Evolutionary conservation across 1,140 invertebrate species (phyloP).

Genomic region (Stegodyphus mimosarum): DNA sequence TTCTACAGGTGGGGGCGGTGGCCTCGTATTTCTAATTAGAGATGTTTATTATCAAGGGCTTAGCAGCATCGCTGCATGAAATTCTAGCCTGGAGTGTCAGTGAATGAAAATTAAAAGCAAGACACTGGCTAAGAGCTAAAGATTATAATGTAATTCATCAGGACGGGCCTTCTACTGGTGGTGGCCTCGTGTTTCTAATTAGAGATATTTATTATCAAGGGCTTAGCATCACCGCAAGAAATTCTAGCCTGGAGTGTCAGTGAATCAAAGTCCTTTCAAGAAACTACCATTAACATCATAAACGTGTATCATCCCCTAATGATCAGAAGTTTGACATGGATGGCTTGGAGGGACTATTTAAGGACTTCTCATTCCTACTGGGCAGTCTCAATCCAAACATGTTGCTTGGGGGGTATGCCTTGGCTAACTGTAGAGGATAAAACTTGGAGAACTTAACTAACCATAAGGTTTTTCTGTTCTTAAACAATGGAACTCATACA

Average conservation of each 20-base stretch:
- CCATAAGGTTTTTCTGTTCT: constrained; percentile 11
- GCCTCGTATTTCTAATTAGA: constrained; percentile 10
- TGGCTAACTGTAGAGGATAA: not conserved
- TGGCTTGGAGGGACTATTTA: not conserved
- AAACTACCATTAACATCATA: constrained; percentile 17
- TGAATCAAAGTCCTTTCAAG: constrained; percentile 6
- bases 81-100: not conserved
- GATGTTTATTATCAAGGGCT: constrained; percentile 11
- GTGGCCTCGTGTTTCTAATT: constrained; percentile 5
- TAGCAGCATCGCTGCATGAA: not conserved
- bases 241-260: not conserved
- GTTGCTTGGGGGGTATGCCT: not conserved
- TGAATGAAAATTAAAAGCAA: not conserved
- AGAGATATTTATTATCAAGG: constrained; percentile 19
- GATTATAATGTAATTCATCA: constrained; percentile 5
- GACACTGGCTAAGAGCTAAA: not conserved
- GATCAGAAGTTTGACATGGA: not conserved
- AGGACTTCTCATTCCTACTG: not conserved
- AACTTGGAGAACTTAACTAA: not conserved
- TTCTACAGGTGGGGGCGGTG: not conserved
- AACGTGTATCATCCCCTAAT: not conserved
- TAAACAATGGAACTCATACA: not conserved
- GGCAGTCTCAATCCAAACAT: not conserved
- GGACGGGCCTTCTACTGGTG: not conserved
- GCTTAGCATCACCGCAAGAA: not conserved